Conservation (phyloP, 2,113 vertebrate species). For the Dinomys branickii region DNA sequence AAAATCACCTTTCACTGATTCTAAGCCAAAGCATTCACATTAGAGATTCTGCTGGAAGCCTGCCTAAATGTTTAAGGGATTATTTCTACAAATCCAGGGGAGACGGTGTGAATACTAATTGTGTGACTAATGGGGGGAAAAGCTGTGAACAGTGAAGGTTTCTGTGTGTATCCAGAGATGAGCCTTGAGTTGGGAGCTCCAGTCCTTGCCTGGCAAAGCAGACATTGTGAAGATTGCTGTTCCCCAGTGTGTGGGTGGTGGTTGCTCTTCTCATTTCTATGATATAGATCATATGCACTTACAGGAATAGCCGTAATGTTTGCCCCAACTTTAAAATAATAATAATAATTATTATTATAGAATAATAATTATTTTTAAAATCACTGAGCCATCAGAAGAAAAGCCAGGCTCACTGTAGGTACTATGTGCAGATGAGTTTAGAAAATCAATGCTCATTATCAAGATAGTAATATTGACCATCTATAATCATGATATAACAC, state of each 20-base stretch:
- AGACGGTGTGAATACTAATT: conserved; percentile 62
- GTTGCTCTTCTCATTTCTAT: neutral
- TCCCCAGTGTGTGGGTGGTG: neutral
- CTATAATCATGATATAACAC: neutral
- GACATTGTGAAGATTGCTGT: neutral
- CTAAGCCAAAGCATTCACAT: conserved; percentile 53
- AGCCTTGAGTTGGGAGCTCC: neutral
- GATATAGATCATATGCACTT: neutral
- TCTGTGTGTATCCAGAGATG: neutral
- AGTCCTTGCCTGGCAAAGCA: neutral
- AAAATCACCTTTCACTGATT: conserved; percentile 69
- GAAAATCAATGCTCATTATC: conserved; percentile 36
- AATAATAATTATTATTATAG: neutral
- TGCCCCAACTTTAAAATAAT: neutral
- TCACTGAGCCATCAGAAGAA: neutral
- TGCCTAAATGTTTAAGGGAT: conserved; percentile 58
- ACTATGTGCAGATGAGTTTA: neutral
- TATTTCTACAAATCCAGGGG: conserved; percentile 57
- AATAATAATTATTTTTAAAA: neutral
- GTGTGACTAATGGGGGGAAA: conserved; percentile 39
- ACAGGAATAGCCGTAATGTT: neutral
- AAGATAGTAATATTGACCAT: neutral
- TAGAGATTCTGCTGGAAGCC: conserved; percentile 63
- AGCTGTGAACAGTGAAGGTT: neutral
- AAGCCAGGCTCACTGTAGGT: neutral